Evolutionary conservation across 1,140 invertebrate species (phyloP), one percentile per base, ranked within the genome.

Genomic region (Stegodyphus mimosarum): DNA sequence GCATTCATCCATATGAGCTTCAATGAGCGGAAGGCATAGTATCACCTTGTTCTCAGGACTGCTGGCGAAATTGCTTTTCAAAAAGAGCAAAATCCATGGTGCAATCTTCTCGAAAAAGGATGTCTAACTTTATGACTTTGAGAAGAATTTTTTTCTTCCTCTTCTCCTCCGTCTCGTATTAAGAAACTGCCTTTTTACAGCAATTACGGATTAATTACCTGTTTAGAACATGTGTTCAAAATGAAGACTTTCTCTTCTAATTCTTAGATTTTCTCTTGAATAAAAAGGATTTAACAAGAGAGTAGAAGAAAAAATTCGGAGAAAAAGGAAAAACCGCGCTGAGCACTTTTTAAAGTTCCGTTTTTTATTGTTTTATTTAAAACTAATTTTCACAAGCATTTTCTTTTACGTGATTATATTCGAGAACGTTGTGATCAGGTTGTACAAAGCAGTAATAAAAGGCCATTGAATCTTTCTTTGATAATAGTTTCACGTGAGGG

Each of bases 191-290:
- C 72, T 84, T 84, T 84, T 84, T 84, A 84, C 52, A 60, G 81
- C 81, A 84, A 84, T 84, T 84, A 84, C 81, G 69, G 81, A 84
- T 84, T 84, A 84, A 84, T 84, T 84, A 84, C 81, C 81, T 84
- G 81, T 63, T 84, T 66, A 60, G 81, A 84, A 84, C 81, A 84
- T 76, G 81, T 84, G 81, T 84, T 84, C 64, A 69, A 75, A 84
- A 76, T 69, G 50, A 75, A 84, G 81, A 84, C 51, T 69, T 84
- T 81, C 77, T 33, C 79, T 76, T 76, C 72, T 83, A 66, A 75
- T 69, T 75, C 73, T 67, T 75, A 83, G 63, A 83, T 52, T 81
- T 48, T 18, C 15, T 10, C 49, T 72, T n/a, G 50, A 11, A 66
- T 63, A 66, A 81, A 81, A 81, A 84, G 63, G 69, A 55, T 55